phyloP scores from a whole-genome alignment of 30 jellyfish, hydroid and myxozoan species.

The Turritopsis dohrnii region DNA sequence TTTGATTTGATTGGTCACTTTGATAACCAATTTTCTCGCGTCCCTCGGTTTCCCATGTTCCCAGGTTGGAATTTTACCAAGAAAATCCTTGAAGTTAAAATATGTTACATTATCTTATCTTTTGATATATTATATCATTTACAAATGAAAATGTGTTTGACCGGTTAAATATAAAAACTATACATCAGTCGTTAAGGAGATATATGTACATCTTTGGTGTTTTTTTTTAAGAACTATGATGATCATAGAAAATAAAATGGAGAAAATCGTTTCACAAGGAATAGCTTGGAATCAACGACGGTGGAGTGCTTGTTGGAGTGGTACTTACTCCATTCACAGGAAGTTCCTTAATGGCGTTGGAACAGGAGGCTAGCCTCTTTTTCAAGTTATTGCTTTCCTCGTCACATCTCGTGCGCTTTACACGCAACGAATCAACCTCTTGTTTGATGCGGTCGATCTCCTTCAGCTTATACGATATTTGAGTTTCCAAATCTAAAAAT shows the following conservation, averaged over 20 bases:
- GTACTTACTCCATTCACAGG: constrained; percentile 36
- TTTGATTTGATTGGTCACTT: no score
- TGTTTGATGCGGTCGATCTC: constrained; percentile 86
- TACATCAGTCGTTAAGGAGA: not conserved
- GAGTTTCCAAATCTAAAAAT: constrained; percentile 84
- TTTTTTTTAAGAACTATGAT: no score
- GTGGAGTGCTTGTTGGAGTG: not conserved
- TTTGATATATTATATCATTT: not conserved
- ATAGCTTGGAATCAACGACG: constrained; percentile 10
- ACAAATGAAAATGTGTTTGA: not conserved
- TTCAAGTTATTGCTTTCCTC: constrained; percentile 74
- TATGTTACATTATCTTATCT: not conserved
- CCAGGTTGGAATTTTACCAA: no score
- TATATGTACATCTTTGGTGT: not conserved
- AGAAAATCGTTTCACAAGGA: not conserved
- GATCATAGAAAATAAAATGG: not conserved
- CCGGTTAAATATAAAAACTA: not conserved
- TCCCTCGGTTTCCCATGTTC: no score
- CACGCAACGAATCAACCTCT: constrained; percentile 73
- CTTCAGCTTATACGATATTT: constrained; percentile 67
- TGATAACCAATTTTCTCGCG: no score
- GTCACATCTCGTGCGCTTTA: constrained; percentile 80
- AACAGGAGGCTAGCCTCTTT: constrained; percentile 84
- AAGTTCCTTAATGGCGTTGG: constrained; percentile 82
- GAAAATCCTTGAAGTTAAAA: not conserved